Conservation (phyloP, 2,113 vertebrate genomes). For the Strix uralensis region DNA sequence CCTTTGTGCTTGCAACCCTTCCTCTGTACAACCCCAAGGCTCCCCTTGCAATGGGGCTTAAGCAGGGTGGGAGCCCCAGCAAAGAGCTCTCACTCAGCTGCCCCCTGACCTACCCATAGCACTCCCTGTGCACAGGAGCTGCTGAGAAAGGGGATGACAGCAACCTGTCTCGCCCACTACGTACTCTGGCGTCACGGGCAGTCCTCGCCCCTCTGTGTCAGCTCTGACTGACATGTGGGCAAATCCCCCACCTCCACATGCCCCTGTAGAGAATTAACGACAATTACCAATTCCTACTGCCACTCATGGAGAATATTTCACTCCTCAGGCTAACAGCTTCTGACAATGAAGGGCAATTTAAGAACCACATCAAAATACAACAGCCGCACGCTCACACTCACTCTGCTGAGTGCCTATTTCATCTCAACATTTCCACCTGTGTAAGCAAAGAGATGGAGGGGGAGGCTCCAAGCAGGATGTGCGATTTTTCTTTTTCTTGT, state of each 20-base stretch:
- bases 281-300: background rate
- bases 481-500: background rate
- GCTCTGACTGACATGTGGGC: fast-evolving
- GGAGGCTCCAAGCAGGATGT: background rate
- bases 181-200: fast-evolving
- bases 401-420: background rate
- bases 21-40: background rate
- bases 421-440: background rate
- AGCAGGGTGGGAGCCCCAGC: background rate
- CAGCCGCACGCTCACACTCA: background rate
- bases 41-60: background rate
- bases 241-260: background rate
- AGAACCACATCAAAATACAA: background rate
- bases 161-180: background rate
- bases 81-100: background rate
- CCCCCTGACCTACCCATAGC: fast-evolving
- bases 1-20: background rate
- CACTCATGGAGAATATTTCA: background rate
- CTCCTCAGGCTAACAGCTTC: conserved; percentile 47
- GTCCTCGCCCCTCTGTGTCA: fast-evolving
- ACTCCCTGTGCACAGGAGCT: too few species aligned
- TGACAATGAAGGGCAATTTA: conserved; percentile 47
- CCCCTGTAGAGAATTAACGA: conserved; percentile 26
- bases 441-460: background rate
- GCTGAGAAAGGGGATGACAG: background rate